These are phyloP conservation scores for Betta splendens DNA, from an alignment of 2,797 vertebrate species.

Conservation along the genomic window DNA sequence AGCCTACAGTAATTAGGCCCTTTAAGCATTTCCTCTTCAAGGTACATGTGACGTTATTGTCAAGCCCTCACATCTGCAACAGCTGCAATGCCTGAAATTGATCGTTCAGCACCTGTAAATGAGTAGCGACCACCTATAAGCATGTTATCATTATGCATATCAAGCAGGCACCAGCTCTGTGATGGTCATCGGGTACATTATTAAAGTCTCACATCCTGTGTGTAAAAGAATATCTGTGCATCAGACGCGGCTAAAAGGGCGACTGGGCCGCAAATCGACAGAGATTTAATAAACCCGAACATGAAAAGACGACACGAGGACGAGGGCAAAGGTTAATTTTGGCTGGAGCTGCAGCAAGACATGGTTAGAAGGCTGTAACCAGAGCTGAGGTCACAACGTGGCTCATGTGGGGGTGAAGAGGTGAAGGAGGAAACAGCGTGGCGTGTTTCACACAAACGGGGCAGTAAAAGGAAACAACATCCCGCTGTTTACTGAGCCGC, in stretches of 20 bases:
- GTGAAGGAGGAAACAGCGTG: slow-evolving; percentile 15
- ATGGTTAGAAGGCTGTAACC: slow-evolving; percentile 36
- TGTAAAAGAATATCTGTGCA: slow-evolving; percentile 25
- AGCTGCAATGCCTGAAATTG: slow-evolving; percentile 32
- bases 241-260: slow-evolving; percentile 39
- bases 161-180: too few species aligned
- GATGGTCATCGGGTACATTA: slow-evolving; percentile 19
- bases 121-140: slow-evolving; percentile 21
- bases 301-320: slow-evolving; percentile 6
- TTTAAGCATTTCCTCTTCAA: too few species aligned
- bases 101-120: slow-evolving; percentile 7
- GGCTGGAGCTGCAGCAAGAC: slow-evolving; percentile 41
- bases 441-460: slow-evolving; percentile 28
- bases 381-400: slow-evolving; percentile 39
- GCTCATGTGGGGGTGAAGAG: slow-evolving; percentile 35
- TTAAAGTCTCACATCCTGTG: slow-evolving; percentile 21
- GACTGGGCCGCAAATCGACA: slow-evolving; percentile 19
- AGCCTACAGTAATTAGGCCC: too few species aligned
- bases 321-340: slow-evolving; percentile 44
- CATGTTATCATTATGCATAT: slow-evolving; percentile 18
- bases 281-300: slow-evolving; percentile 32
- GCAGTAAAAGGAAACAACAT: slow-evolving; percentile 2
- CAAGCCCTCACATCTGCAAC: too few species aligned
- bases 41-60: too few species aligned
- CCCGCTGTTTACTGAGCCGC: too few species aligned